Percentiles rank a stretch among this genome's conserved stretches.
Evolutionary conservation across 2,797 vertebrate species (phyloP).

Genomic region (Helicolenus hilgendorfi): DNA sequence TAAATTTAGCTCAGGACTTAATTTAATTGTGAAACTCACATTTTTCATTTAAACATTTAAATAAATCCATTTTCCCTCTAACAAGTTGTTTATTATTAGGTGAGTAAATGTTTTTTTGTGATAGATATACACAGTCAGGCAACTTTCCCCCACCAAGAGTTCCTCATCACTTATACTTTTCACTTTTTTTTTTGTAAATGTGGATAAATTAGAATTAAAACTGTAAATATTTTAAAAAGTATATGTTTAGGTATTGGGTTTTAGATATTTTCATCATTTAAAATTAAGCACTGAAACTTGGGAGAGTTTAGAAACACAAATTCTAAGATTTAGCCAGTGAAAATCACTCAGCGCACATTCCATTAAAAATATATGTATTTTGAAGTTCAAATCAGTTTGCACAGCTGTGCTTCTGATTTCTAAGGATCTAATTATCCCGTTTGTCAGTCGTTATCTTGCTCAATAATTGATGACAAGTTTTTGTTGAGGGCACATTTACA

Average conservation of each 20-base stretch:
- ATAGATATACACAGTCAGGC: not conserved
- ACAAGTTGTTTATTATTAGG: not conserved
- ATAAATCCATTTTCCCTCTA: not conserved
- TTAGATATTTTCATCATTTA: not conserved
- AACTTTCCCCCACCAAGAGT: not conserved
- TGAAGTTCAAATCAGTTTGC: not conserved
- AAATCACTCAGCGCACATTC: not conserved
- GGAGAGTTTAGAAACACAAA: not conserved
- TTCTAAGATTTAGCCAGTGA: not conserved
- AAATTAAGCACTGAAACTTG: not conserved
- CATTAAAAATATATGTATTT: not conserved
- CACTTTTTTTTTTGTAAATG: not conserved
- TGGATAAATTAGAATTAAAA: not conserved
- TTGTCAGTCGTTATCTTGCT: not conserved
- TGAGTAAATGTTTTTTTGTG: not conserved
- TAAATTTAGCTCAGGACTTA: not conserved
- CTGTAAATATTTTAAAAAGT: not conserved
- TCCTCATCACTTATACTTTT: constrained; percentile 2
- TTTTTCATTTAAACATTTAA: not conserved
- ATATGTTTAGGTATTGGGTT: not conserved
- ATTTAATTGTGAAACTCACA: not conserved
- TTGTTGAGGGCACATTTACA: not conserved
- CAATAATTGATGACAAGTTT: constrained; percentile 23
- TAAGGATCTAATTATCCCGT: not conserved
- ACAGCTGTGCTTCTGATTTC: not conserved